These are phyloP conservation scores for Octonoba sinensis DNA, from an alignment of 2,888 invertebrate species.

Conservation along the genomic window DNA sequence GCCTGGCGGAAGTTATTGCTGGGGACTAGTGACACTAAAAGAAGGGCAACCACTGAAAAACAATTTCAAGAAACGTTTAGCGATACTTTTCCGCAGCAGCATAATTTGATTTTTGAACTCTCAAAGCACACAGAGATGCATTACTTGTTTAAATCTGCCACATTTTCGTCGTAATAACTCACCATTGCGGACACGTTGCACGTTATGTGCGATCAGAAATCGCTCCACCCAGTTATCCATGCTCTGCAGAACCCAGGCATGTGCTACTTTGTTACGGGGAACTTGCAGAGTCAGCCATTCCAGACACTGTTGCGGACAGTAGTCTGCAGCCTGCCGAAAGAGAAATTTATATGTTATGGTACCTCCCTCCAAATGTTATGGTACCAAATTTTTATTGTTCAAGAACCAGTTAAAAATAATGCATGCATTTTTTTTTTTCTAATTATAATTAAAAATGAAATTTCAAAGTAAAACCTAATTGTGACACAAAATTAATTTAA, in stretches of 20 bases:
- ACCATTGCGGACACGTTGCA: conserved; percentile 88
- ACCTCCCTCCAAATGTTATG: no score
- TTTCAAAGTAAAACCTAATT: no score
- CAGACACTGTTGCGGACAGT: conserved; percentile 89
- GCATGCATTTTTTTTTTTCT: no score
- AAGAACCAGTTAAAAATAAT: no score
- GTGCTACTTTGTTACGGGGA: conserved; percentile 88
- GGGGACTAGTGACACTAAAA: conserved; percentile 90
- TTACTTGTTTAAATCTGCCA: background rate
- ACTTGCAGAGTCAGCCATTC: conserved; percentile 83
- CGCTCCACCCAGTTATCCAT: conserved; percentile 92
- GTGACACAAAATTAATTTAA: no score
- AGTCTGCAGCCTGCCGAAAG: conserved; percentile 77
- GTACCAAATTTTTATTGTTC: no score
- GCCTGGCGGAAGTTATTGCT: conserved; percentile 91
- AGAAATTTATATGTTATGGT: no score
- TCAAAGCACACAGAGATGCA: background rate
- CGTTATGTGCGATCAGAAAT: conserved; percentile 86
- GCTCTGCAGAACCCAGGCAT: conserved; percentile 92
- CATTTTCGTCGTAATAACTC: conserved; percentile 67
- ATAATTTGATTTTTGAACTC: no score
- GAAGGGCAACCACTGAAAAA: conserved; percentile 83
- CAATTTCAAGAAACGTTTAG: background rate
- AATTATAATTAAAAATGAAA: no score
- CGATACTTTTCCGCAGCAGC: no score